phyloP scores from a whole-genome alignment of 2,797 vertebrate species.

The Siniperca undulata region DNA sequence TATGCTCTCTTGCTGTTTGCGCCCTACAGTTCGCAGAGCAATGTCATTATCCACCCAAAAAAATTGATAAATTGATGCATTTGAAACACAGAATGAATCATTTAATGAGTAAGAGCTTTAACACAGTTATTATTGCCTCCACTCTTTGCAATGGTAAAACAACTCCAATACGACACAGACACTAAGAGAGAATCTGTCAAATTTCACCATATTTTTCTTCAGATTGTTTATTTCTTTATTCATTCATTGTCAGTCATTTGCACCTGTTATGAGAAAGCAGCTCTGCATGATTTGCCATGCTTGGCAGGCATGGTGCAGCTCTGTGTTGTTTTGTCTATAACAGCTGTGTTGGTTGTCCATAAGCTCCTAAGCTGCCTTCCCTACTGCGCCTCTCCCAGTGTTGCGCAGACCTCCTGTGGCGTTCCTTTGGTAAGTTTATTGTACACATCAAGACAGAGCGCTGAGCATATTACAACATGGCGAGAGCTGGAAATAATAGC shows the following conservation, averaged over 20 bases:
- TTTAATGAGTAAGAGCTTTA: conserved; percentile 22
- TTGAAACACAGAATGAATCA: conserved; percentile 28
- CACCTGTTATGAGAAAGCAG: conserved; percentile 40
- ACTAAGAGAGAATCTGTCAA: neutral
- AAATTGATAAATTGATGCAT: conserved; percentile 34
- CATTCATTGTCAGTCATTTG: conserved; percentile 23
- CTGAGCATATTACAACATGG: conserved; percentile 52
- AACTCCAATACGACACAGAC: neutral
- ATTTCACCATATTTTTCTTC: neutral
- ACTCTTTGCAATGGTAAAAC: neutral
- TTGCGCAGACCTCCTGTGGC: conserved; percentile 66
- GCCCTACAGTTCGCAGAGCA: conserved; percentile 7
- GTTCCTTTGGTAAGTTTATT: conserved; percentile 69
- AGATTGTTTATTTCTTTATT: conserved; percentile 9
- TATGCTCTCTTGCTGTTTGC: conserved; percentile 45
- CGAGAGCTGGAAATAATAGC: conserved; percentile 55
- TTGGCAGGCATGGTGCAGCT: conserved; percentile 34
- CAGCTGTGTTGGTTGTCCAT: conserved; percentile 75
- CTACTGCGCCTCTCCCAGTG: conserved; percentile 65
- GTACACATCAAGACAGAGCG: conserved; percentile 71
- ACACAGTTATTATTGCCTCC: conserved; percentile 7
- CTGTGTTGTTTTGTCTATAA: conserved; percentile 68
- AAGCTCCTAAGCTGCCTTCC: conserved; percentile 73
- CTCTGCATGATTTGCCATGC: conserved; percentile 19
- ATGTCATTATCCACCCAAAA: conserved; percentile 31